These are phyloP conservation scores for Drosophila robusta DNA, from an alignment of 2,888 invertebrate genomes.

Conservation along the genomic window DNA sequence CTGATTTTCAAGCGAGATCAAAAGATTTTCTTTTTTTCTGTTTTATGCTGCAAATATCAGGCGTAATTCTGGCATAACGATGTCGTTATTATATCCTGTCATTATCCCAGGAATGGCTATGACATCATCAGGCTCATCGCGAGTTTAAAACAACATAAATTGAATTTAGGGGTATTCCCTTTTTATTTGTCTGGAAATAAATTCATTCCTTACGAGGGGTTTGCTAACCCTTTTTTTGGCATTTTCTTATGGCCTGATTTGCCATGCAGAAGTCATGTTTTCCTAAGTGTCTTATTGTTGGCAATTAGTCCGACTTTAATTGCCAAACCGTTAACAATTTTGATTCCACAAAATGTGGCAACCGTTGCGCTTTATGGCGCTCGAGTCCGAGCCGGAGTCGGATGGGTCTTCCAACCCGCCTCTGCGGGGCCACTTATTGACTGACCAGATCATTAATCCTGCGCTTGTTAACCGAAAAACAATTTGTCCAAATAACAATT, in stretches of 20 bases:
- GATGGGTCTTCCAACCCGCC: conserved; percentile 16
- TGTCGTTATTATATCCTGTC: conserved; percentile 63
- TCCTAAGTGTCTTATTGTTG: conserved; percentile 74
- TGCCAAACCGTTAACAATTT: conserved; percentile 60
- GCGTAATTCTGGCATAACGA: conserved; percentile 45
- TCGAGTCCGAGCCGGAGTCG: conserved; percentile 8
- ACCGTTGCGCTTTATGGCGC: conserved; percentile 70
- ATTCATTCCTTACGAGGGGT: conserved; percentile 12
- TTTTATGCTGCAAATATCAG: conserved; percentile 32
- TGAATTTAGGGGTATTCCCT: conserved; percentile 27
- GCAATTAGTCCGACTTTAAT: conserved; percentile 73
- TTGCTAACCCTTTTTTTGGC: conserved; percentile 43
- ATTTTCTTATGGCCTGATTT: conserved; percentile 30
- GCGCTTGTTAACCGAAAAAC: conserved; percentile 74
- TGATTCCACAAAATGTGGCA: conserved; percentile 51
- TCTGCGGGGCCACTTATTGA: conserved; percentile 34
- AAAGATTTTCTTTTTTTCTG: conserved; percentile 28
- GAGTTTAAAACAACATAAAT: conserved; percentile 27
- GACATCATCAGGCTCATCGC: conserved; percentile 49
- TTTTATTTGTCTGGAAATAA: conserved; percentile 22
- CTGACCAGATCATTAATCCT: conserved; percentile 76
- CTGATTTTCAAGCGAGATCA: conserved; percentile 55
- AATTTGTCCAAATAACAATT: conserved; percentile 79
- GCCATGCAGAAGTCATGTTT: conserved; percentile 61
- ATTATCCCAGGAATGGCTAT: conserved; percentile 27